phyloP scores from a whole-genome alignment of 1,140 invertebrate genomes.

The Panagrolaimus sp. region DNA sequence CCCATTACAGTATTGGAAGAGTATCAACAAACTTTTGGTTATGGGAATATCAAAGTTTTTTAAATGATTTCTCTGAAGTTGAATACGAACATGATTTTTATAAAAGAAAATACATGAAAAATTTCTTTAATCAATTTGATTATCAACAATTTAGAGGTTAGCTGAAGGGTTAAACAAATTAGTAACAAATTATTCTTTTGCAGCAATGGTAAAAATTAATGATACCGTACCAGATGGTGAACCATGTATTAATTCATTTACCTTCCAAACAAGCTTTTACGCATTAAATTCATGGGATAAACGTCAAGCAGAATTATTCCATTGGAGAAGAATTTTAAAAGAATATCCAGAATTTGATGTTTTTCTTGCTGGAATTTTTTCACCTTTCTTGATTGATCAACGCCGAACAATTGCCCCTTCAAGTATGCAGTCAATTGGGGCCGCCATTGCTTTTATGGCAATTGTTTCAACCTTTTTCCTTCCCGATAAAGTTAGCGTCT shows the following conservation, averaged over 20 bases:
- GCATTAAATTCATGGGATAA: conserved; percentile 59
- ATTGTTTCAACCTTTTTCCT: conserved; percentile 57
- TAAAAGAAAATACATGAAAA: conserved; percentile 48
- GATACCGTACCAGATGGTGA: conserved; percentile 51
- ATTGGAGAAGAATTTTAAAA: conserved; percentile 53
- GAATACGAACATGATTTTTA: conserved; percentile 55
- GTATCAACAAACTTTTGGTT: conserved; percentile 59
- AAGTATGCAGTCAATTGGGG: conserved; percentile 59
- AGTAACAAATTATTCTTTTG: conserved; percentile 23
- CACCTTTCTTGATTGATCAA: conserved; percentile 57
- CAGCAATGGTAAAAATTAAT: conserved; percentile 51
- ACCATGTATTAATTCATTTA: conserved; percentile 57
- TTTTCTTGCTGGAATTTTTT: conserved; percentile 56
- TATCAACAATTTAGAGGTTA: conserved; percentile 55
- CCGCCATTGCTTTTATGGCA: conserved; percentile 57
- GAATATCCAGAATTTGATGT: conserved; percentile 57
- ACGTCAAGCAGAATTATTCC: conserved; percentile 56
- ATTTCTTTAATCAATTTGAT: conserved; percentile 58
- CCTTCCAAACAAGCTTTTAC: conserved; percentile 59
- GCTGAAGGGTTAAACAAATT: neutral
- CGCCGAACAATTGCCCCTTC: conserved; percentile 56
- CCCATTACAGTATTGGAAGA: conserved; percentile 55
- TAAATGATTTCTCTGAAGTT: conserved; percentile 58
- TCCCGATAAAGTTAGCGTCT: conserved; percentile 36
- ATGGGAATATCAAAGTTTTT: conserved; percentile 58